Evolutionary conservation across 2,113 vertebrate genomes (phyloP).

Genomic region (Mastomys coucha): DNA sequence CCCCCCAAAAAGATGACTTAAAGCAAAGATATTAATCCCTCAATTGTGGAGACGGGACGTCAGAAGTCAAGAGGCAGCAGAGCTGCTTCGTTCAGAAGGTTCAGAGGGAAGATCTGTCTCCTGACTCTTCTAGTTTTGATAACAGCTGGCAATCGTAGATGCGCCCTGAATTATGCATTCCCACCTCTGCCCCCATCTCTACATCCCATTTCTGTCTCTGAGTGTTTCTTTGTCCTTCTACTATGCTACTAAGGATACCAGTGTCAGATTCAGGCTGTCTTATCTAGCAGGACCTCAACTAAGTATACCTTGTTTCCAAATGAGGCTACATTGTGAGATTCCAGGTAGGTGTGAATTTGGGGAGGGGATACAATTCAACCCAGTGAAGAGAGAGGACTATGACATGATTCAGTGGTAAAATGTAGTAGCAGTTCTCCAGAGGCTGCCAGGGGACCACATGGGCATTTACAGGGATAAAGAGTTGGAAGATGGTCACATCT

Average conservation of each 20-base stretch:
- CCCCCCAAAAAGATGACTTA: not conserved
- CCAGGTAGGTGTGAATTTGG: not conserved
- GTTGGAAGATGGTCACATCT: not conserved
- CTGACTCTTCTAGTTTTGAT: not conserved
- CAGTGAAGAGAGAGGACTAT: not conserved
- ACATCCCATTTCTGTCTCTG: not conserved
- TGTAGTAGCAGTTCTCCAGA: not conserved
- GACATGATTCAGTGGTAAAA: not conserved
- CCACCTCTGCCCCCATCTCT: not conserved
- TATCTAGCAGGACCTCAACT: not conserved
- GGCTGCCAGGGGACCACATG: not conserved
- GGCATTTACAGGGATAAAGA: not conserved
- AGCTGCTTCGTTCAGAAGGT: not conserved
- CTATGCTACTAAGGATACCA: not conserved
- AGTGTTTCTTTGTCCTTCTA: not conserved
- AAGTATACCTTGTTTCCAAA: not conserved
- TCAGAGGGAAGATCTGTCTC: not conserved
- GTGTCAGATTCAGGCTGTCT: not conserved
- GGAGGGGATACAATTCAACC: not conserved
- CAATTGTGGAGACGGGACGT: not conserved
- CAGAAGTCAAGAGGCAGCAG: not conserved
- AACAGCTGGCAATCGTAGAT: fast-evolving
- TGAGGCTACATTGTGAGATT: not conserved
- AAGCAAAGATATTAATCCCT: not conserved
- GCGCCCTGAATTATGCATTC: not conserved